Percentiles rank a stretch among this genome's conserved stretches.
Evolutionary conservation across 2,888 invertebrate species (phyloP).

Genomic region (Phorcus lineatus): DNA sequence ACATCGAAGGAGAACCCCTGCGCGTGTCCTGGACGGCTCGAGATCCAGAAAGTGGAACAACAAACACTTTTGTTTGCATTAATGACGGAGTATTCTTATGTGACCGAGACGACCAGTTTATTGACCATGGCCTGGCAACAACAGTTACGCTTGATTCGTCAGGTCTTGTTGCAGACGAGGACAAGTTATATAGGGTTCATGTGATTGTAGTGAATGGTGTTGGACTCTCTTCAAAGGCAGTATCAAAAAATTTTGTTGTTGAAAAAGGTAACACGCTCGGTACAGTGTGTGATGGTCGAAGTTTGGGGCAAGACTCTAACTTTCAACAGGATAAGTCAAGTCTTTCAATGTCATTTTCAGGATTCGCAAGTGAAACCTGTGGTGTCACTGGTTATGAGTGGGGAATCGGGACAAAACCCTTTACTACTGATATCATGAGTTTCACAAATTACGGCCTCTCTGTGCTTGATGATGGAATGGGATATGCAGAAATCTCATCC

Average conservation of each 20-base stretch:
- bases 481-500: slow-evolving; percentile 53
- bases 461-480: slow-evolving; percentile 49
- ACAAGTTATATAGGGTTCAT: not conserved
- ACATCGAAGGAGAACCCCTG: slow-evolving; percentile 49
- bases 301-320: slow-evolving; percentile 42
- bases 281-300: slow-evolving; percentile 54
- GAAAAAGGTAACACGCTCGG: slow-evolving; percentile 46
- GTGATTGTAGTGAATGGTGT: slow-evolving; percentile 37
- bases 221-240: slow-evolving; percentile 19
- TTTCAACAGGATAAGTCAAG: slow-evolving; percentile 53
- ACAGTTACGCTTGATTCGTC: not conserved
- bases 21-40: slow-evolving; percentile 46
- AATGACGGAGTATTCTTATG: not conserved
- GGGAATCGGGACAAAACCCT: slow-evolving; percentile 57
- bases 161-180: not conserved
- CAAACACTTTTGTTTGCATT: slow-evolving; percentile 39
- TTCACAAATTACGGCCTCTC: slow-evolving; percentile 58
- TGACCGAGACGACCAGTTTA: not conserved
- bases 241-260: slow-evolving; percentile 39
- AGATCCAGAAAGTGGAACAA: slow-evolving; percentile 57
- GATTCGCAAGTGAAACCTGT: slow-evolving; percentile 61
- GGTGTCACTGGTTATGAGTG: slow-evolving; percentile 58
- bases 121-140: not conserved
- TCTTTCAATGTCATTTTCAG: slow-evolving; percentile 55
- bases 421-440: slow-evolving; percentile 51